phyloP scores from a whole-genome alignment of 2,797 vertebrate genomes.

The Setipinna tenuifilis region DNA sequence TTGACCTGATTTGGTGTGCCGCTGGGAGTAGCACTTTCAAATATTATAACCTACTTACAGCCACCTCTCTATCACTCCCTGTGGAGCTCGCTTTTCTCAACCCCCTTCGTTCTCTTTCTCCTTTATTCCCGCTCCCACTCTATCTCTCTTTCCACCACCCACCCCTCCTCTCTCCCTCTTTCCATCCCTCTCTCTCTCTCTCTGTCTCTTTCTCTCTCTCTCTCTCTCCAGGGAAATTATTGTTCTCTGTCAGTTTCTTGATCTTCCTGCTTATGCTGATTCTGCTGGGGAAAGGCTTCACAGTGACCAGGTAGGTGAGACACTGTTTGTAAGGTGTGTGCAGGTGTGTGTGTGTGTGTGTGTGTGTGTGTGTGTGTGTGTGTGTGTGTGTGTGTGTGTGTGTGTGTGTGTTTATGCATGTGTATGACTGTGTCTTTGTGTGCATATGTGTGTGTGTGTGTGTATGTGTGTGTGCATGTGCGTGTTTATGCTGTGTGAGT shows the following conservation, averaged over 20 bases:
- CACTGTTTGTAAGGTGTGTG: not conserved
- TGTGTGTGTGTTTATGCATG: not conserved
- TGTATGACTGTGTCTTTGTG: not conserved
- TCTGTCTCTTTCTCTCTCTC: slow-evolving; percentile 39
- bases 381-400: not conserved
- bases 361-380: not conserved
- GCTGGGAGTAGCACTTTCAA: slow-evolving; percentile 61
- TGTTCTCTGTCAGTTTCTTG: slow-evolving; percentile 92
- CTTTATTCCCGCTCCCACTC: not conserved
- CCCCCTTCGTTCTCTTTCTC: not conserved
- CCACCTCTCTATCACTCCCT: slow-evolving; percentile 54
- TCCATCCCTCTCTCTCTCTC: slow-evolving; percentile 2
- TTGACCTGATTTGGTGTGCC: slow-evolving; percentile 60
- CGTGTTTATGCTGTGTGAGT: not conserved
- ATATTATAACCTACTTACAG: slow-evolving; percentile 71
- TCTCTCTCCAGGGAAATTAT: slow-evolving; percentile 86
- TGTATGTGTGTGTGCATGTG: not conserved
- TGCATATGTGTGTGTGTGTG: not conserved
- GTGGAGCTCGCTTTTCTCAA: not conserved
- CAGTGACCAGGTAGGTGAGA: slow-evolving; percentile 83
- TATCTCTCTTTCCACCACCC: slow-evolving; percentile 5
- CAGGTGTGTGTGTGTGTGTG: not conserved
- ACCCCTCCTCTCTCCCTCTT: not conserved
- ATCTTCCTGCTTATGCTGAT: slow-evolving; percentile 92
- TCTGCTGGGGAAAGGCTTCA: slow-evolving; percentile 91